A percentile compares a stretch with the other conserved stretches of the same genome.
These are phyloP conservation scores for Chirona hameri DNA, from an alignment of 2,888 invertebrate species.

Conservation along the genomic window DNA sequence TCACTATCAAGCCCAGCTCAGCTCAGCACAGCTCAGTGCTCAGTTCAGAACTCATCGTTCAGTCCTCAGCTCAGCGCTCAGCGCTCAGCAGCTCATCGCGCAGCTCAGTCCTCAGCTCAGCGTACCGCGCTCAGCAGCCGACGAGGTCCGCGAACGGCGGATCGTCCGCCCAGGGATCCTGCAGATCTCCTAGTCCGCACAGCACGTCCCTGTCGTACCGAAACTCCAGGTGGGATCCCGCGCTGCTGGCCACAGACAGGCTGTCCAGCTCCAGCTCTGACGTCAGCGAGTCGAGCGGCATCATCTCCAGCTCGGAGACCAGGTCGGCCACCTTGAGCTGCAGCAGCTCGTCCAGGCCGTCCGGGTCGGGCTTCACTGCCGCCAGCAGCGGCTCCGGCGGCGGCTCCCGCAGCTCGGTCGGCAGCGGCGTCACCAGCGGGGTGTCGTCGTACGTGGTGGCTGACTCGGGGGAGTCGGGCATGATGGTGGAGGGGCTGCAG, in stretches of 20 bases:
- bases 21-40: too few species aligned
- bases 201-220: conserved; percentile 40
- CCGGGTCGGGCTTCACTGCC: background rate
- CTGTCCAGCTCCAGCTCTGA: conserved; percentile 39
- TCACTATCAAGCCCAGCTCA: too few species aligned
- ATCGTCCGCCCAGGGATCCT: conserved; percentile 13
- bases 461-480: conserved; percentile 40
- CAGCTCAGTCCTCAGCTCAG: background rate
- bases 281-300: conserved; percentile 39
- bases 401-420: background rate
- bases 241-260: conserved; percentile 38
- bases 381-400: background rate
- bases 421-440: background rate
- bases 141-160: conserved; percentile 5
- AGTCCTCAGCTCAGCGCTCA: too few species aligned
- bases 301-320: conserved; percentile 35
- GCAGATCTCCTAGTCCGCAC: background rate
- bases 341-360: conserved; percentile 28
- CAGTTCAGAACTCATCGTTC: too few species aligned
- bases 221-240: conserved; percentile 40
- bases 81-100: too few species aligned
- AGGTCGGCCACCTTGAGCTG: conserved; percentile 22
- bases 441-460: conserved; percentile 37
- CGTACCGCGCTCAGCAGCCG: background rate
- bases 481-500: conserved; percentile 38